Evolutionary conservation across 2,113 vertebrate species (phyloP).

Genomic region (Burhinus bistriatus): DNA sequence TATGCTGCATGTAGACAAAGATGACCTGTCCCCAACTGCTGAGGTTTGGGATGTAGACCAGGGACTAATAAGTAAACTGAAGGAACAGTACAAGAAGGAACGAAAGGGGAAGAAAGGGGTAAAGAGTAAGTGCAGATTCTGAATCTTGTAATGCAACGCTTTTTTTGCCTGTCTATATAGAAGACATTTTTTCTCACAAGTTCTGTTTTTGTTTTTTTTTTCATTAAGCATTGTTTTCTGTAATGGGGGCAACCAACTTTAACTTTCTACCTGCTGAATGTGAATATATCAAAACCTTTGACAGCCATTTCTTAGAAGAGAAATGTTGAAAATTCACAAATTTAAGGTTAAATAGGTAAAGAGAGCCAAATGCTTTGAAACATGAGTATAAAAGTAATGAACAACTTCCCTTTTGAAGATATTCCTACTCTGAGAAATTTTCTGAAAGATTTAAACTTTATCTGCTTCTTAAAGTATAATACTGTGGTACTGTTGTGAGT

Average conservation of each 20-base stretch:
- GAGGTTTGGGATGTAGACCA: slow-evolving; percentile 88
- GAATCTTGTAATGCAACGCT: slow-evolving; percentile 69
- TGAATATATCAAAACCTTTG: neutral
- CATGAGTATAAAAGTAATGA: neutral
- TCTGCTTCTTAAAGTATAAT: neutral
- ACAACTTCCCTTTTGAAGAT: neutral
- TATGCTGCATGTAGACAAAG: slow-evolving; percentile 88
- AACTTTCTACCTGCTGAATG: slow-evolving; percentile 72
- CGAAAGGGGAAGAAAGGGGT: slow-evolving; percentile 87
- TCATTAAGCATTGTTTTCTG: slow-evolving; percentile 43
- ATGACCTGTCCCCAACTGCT: slow-evolving; percentile 85
- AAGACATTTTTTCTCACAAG: slow-evolving; percentile 29
- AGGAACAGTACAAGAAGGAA: slow-evolving; percentile 88
- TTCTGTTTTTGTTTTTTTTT: neutral
- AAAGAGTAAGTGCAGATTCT: slow-evolving; percentile 85
- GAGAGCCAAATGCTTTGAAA: neutral
- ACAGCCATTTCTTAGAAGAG: neutral
- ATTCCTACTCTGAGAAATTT: neutral
- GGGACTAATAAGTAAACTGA: slow-evolving; percentile 86
- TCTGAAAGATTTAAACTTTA: neutral
- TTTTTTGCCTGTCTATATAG: slow-evolving; percentile 46
- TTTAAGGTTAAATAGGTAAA: neutral
- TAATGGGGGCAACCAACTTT: slow-evolving; percentile 77
- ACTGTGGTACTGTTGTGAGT: neutral
- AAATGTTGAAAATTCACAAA: neutral